phyloP scores from a whole-genome alignment of 2,888 invertebrate genomes.

The Drosophila silvestris region DNA sequence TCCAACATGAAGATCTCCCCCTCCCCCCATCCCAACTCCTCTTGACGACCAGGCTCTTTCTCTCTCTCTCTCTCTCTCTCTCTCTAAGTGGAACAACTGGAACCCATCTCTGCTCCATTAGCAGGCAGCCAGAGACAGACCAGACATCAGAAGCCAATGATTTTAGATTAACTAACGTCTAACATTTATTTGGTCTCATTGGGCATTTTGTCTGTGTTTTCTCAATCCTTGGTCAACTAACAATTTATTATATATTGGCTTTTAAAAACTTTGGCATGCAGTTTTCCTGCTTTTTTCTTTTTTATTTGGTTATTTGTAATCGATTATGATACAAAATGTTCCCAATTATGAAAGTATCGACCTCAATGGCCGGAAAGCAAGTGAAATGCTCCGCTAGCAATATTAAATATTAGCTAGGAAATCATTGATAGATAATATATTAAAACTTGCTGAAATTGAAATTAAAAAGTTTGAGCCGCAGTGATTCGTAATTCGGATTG shows the following conservation, averaged over 20 bases:
- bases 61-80: background rate
- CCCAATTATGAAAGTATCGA: background rate
- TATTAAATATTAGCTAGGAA: background rate
- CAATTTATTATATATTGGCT: background rate
- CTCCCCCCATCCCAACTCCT: background rate
- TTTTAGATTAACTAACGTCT: background rate
- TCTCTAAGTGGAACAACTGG: background rate
- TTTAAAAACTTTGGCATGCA: background rate
- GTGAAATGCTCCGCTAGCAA: background rate
- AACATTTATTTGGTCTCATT: constrained; percentile 1
- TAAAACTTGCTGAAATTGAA: background rate
- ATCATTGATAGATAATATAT: background rate
- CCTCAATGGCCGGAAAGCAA: background rate
- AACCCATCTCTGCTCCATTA: constrained; percentile 17
- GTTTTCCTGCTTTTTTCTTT: background rate
- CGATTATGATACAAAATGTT: background rate
- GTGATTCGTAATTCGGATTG: background rate
- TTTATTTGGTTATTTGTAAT: background rate
- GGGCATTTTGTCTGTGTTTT: background rate
- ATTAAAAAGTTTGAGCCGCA: no score
- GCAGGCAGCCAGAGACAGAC: background rate
- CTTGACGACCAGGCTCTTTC: constrained; percentile 4
- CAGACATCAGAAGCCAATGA: background rate
- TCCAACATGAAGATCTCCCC: constrained; percentile 42
- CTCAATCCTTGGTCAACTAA: background rate